Conservation (phyloP, 1,140 invertebrate genomes). For the Drosophila yakuba region DNA sequence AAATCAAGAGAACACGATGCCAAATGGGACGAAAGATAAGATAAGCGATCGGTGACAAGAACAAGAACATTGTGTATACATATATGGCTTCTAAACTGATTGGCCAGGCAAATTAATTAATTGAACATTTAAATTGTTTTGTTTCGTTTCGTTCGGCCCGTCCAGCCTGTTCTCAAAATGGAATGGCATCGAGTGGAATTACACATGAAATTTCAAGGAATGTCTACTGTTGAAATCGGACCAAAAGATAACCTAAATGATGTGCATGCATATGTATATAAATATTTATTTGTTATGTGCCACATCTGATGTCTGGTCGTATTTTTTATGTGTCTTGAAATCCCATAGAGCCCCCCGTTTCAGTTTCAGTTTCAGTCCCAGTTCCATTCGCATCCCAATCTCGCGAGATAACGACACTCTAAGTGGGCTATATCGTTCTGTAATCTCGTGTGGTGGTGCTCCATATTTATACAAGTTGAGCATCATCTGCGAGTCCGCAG, state of each 20-base stretch:
- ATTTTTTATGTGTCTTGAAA: constrained; percentile 13
- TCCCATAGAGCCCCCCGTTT: not conserved
- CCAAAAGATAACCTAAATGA: constrained; percentile 50
- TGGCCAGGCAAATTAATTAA: constrained; percentile 48
- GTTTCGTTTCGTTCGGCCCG: constrained; percentile 33
- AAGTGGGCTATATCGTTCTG: constrained; percentile 26
- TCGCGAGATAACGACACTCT: constrained; percentile 20
- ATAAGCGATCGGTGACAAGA: constrained; percentile 25
- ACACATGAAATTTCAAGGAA: constrained; percentile 30
- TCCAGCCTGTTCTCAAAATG: constrained; percentile 5
- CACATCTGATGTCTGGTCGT: constrained; percentile 26
- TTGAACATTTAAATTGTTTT: constrained; percentile 49
- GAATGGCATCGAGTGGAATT: constrained; percentile 35
- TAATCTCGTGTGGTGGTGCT: not conserved
- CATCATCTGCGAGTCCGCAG: not conserved
- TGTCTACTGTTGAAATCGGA: constrained; percentile 24
- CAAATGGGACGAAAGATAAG: constrained; percentile 33
- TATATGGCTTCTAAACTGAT: constrained; percentile 35
- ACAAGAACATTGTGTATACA: not conserved
- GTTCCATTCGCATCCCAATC: not conserved
- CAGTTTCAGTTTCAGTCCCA: not conserved
- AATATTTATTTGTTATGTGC: constrained; percentile 40
- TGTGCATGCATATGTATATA: constrained; percentile 35
- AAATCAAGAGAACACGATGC: constrained; percentile 12
- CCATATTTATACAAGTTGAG: not conserved